Base-by-base conservation (phyloP, 2,888 invertebrate genomes). In the Eudemis profundana region DNA sequence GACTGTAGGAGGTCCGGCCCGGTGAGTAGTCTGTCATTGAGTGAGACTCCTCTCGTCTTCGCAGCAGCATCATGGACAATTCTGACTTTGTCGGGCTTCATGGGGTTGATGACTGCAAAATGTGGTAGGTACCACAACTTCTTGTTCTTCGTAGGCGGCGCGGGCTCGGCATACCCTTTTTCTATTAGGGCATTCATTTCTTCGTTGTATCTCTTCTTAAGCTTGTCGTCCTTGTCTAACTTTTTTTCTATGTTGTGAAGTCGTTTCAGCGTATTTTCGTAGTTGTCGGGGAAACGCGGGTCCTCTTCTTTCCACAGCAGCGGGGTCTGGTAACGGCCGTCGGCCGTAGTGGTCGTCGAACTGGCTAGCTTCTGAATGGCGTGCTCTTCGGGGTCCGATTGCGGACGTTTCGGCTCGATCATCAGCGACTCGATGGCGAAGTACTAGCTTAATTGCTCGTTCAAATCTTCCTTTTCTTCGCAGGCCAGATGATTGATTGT, bases 1-100 rank as follows among this genome's bases (percentile, higher is more conserved):
- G 74, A 69, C 17, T 73, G 70, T 0, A 77, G 64, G 0, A 79
- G 44, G 46, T 77, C 76, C 0, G 78, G 74, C 1, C 77, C 74
- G 0, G 68, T 23, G 0, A 75, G 47, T 4, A 71, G 61, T 2
- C 19, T 44, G 40, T 68, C 68, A 59, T 72, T 71, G 3, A 70
- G 63, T 1, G 0, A 46, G 19, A 0, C 15, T 2, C 7, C 7
- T 3, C 7, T 3, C 8, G 29, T 5, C 8, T 29, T 29, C 7
- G 69, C 68, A 0, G 73, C 70, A 0, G 71, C 70, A 40, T 71
- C 70, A 38, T 62, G 66, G 14, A 51, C 60, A 2, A 62, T 17
- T 38, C 68, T 4, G 1, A 65, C n/a, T n/a, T n/a, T 29, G 7
- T 7, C 8, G 4, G 3, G 3, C 29, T 29, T 29, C 7, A 7